phyloP scores from a whole-genome alignment of 1,140 invertebrate genomes.

The Orussus abietinus region DNA sequence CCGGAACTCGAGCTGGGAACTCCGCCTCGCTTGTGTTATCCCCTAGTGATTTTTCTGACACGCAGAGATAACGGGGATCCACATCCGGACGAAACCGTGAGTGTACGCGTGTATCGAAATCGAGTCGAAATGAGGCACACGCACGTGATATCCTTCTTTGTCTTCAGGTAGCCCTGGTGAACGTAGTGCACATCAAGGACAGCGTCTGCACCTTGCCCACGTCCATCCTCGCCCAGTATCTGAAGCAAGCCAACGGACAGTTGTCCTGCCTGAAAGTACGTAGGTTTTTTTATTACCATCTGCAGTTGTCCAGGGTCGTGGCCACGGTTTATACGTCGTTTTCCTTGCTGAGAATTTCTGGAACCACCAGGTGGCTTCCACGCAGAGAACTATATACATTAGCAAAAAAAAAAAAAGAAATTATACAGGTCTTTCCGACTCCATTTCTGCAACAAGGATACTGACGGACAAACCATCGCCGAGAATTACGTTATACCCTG shows the following conservation, averaged over 20 bases:
- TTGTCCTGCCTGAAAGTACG: slow-evolving; percentile 76
- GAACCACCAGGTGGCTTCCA: too few relatives aligned
- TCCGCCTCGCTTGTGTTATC: slow-evolving; percentile 69
- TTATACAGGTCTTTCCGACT: too few relatives aligned
- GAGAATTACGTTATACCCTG: too few relatives aligned
- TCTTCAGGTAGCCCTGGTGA: slow-evolving; percentile 70
- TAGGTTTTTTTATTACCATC: too few relatives aligned
- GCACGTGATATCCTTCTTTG: slow-evolving; percentile 16
- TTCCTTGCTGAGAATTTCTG: too few relatives aligned
- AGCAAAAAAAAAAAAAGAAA: too few relatives aligned
- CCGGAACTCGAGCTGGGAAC: slow-evolving; percentile 64
- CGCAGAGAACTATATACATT: too few relatives aligned
- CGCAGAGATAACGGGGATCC: slow-evolving; percentile 59
- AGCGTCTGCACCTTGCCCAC: slow-evolving; percentile 72
- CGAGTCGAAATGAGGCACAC: not conserved
- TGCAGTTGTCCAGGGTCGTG: too few relatives aligned
- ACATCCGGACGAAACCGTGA: slow-evolving; percentile 72
- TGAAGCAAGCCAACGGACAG: slow-evolving; percentile 78
- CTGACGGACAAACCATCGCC: too few relatives aligned
- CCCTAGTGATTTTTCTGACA: slow-evolving; percentile 69
- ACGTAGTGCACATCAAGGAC: slow-evolving; percentile 76
- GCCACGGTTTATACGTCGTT: too few relatives aligned
- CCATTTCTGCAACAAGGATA: too few relatives aligned
- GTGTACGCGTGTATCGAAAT: slow-evolving; percentile 21
- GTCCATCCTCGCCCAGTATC: slow-evolving; percentile 73